phyloP scores from a whole-genome alignment of 1,140 invertebrate genomes.

The Caenorhabditis tropicalis region DNA sequence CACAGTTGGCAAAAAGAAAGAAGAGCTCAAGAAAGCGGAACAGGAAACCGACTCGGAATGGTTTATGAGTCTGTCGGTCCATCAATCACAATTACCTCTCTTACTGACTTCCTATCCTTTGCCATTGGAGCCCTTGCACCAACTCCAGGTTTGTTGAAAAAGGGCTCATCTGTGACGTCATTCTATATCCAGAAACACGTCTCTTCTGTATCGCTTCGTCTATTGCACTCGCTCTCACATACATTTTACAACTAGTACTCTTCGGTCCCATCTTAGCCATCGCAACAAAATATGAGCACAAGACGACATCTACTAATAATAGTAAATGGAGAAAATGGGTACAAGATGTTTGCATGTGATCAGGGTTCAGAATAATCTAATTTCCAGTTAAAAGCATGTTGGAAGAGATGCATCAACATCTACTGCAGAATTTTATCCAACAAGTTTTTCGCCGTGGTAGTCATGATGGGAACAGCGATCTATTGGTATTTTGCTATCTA shows the following conservation, averaged over 20 bases:
- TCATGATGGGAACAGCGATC: background rate
- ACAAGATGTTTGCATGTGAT: background rate
- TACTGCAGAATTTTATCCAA: background rate
- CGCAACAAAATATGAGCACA: conserved; percentile 55
- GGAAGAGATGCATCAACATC: conserved; percentile 23
- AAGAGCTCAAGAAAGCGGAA: conserved; percentile 30
- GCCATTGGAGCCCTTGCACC: conserved; percentile 92
- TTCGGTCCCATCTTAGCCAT: conserved; percentile 60
- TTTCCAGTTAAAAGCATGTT: background rate
- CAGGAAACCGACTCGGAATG: conserved; percentile 51
- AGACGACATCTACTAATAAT: background rate
- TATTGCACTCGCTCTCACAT: conserved; percentile 59
- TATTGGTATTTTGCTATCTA: conserved; percentile 49
- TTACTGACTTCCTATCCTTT: conserved; percentile 96
- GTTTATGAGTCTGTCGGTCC: conserved; percentile 83
- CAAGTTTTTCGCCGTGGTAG: background rate
- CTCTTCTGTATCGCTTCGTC: conserved; percentile 62
- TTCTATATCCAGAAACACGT: conserved; percentile 75
- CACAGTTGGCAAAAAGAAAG: conserved; percentile 62
- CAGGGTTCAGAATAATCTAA: background rate
- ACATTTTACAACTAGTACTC: conserved; percentile 60
- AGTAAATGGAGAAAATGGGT: conserved; percentile 32
- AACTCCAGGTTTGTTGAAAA: conserved; percentile 75
- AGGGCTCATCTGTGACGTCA: background rate
- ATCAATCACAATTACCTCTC: conserved; percentile 93